phyloP scores from a whole-genome alignment of 2,113 vertebrate genomes.

The Gadus chalcogrammus region DNA sequence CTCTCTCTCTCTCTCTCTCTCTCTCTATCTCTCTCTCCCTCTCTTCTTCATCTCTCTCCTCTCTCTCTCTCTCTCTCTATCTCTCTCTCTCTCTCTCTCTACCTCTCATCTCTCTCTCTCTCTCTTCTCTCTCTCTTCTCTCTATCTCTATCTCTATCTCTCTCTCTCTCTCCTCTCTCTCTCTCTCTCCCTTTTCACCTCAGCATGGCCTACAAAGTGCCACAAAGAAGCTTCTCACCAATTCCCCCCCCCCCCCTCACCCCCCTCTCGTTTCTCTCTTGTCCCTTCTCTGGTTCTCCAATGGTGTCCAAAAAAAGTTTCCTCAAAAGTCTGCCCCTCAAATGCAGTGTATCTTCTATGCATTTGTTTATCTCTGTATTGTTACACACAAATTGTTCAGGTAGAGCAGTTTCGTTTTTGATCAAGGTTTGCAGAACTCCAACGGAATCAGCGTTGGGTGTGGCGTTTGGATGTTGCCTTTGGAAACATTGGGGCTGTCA shows the following conservation, averaged over 20 bases:
- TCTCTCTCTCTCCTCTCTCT: not conserved
- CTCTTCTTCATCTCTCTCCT: not conserved
- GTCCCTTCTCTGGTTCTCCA: not conserved
- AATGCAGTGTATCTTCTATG: too few relatives aligned
- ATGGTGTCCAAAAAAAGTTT: not conserved
- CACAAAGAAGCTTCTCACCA: slow-evolving; percentile 1
- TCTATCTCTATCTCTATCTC: not conserved
- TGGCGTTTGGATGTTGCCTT: too few relatives aligned
- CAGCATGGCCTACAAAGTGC: not conserved
- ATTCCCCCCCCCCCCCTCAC: not conserved
- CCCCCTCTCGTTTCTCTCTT: not conserved
- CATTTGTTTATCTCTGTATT: too few relatives aligned
- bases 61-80: not conserved
- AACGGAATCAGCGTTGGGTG: too few relatives aligned
- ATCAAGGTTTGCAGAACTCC: too few relatives aligned
- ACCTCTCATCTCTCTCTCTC: not conserved
- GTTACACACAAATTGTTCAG: too few relatives aligned
- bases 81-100: not conserved
- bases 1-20: not conserved
- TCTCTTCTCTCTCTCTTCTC: not conserved
- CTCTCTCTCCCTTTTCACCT: not conserved
- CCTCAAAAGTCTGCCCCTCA: too few relatives aligned
- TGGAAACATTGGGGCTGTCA: too few relatives aligned
- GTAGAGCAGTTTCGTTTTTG: too few relatives aligned
- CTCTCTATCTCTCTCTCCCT: not conserved